Evolutionary conservation across 1,140 invertebrate genomes (phyloP), one percentile per base, ranked within the genome.

Genomic region (Harlomillsia oculata): DNA sequence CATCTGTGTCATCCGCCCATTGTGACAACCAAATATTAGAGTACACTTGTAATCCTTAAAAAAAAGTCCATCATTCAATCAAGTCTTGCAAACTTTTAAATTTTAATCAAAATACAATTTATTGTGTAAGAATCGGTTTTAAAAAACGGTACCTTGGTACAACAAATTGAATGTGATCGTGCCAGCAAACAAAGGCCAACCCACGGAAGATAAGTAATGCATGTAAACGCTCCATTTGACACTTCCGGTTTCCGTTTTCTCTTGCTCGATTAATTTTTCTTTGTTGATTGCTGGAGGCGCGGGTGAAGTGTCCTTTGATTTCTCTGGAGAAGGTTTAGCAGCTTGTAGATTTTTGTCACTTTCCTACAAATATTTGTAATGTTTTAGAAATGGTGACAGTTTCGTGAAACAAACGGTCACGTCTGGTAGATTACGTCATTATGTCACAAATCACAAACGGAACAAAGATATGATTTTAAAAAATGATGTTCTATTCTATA

Each of bases 11-110:
- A 30, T 36, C 59, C 0, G 65, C 59, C 65, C 65, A 67, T 9
- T 30, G 23, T 0, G 63, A 60, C 1, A 67, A 53, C 63, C 63
- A 67, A 1, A 66, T 11, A 44, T 64, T 65, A 28, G 61, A 51
- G 0, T 54, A 55, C 20, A 67, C 56, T 6, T 53, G 13, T 18
- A 65, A 65, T 43, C 55, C 53, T 54, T n/a, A 0, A 32, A 48
- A 28, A 39, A 5, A 21, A 34, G 6, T 8, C 18, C 9, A 30
- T 50, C 5, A 11, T 36, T 16, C 16, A 50, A 32, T 34, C 14
- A 50, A 32, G 14, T 28, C 18, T 6, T n/a, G 32, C 9, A 34
- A 34, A 34, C n/a, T n/a, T 34, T 34, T 11, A n/a, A 11, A n/a
- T n/a, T 11, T 48, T 28, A 25, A 48, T 34, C 9, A 34, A 46